A percentile compares a stretch with the other conserved stretches of the same genome.
These are phyloP conservation scores for Camponotus fellah DNA, from an alignment of 2,888 invertebrate genomes.

Conservation along the genomic window DNA sequence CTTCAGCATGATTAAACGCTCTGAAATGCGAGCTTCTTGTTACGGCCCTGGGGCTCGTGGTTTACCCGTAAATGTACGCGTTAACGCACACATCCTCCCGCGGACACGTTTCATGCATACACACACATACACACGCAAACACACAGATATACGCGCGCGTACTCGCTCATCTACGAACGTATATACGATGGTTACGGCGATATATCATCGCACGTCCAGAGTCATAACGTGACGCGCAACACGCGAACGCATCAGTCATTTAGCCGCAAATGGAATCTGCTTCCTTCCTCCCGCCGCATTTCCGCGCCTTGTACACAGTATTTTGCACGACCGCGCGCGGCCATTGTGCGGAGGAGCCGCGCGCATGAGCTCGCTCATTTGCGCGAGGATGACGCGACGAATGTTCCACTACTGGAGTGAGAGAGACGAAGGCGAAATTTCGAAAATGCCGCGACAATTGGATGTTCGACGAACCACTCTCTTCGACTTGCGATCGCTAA, in stretches of 20 bases:
- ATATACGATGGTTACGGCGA: constrained; percentile 72
- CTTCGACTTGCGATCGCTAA: constrained; percentile 8
- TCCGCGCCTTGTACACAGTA: constrained; percentile 74
- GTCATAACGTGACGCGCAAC: constrained; percentile 80
- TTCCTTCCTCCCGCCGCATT: constrained; percentile 79
- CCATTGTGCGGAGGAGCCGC: constrained; percentile 55
- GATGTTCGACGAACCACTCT: constrained; percentile 20
- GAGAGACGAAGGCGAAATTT: constrained; percentile 14
- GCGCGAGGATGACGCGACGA: constrained; percentile 33
- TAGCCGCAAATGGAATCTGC: constrained; percentile 83
- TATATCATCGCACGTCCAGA: constrained; percentile 83
- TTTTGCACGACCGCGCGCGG: constrained; percentile 67
- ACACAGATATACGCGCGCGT: neutral
- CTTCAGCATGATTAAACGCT: constrained; percentile 56
- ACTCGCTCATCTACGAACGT: constrained; percentile 27
- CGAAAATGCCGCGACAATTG: constrained; percentile 27
- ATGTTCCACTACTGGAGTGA: neutral
- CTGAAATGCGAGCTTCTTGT: constrained; percentile 54
- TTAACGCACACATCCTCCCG: constrained; percentile 44
- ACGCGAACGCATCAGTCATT: constrained; percentile 83
- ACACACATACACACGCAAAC: neutral
- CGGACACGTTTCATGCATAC: constrained; percentile 9
- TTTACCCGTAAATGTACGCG: constrained; percentile 57
- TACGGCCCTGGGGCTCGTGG: constrained; percentile 54
- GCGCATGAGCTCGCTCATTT: constrained; percentile 60